phyloP scores from a whole-genome alignment of 2,113 vertebrate genomes.

The Sialia sialis region DNA sequence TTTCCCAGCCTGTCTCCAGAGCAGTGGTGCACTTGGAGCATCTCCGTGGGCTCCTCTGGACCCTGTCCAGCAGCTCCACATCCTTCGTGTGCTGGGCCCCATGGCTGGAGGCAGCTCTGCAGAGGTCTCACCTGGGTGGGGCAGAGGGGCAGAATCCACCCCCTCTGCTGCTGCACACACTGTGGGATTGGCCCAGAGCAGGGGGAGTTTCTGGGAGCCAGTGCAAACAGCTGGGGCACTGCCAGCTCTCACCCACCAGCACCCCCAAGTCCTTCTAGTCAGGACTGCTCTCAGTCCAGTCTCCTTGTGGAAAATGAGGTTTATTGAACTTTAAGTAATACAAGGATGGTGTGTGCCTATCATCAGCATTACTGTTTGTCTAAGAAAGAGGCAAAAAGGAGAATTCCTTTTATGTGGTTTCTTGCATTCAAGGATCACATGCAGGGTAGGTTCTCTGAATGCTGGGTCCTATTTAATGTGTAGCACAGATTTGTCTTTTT shows the following conservation, averaged over 20 bases:
- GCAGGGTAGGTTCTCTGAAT: neutral
- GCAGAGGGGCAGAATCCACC: neutral
- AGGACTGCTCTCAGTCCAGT: neutral
- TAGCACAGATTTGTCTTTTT: neutral
- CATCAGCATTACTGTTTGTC: neutral
- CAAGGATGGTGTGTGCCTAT: neutral
- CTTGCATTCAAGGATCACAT: neutral
- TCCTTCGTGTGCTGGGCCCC: neutral
- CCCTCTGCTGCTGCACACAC: neutral
- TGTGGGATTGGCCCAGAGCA: neutral
- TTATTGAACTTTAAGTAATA: neutral
- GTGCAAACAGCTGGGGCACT: neutral
- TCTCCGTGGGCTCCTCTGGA: neutral
- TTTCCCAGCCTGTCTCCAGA: neutral
- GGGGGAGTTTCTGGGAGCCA: neutral
- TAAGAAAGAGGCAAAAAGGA: neutral
- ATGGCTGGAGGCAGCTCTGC: neutral
- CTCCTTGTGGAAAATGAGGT: neutral
- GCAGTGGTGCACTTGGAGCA: neutral
- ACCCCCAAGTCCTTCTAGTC: neutral
- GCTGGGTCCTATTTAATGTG: neutral
- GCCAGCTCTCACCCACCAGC: neutral
- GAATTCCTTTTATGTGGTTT: neutral
- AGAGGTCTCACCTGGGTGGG: rapidly evolving
- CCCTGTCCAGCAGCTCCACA: neutral